Percentiles rank a stretch among this genome's conserved stretches.
Conservation (phyloP, 2,113 vertebrate genomes). For the Phaethon lepturus region DNA sequence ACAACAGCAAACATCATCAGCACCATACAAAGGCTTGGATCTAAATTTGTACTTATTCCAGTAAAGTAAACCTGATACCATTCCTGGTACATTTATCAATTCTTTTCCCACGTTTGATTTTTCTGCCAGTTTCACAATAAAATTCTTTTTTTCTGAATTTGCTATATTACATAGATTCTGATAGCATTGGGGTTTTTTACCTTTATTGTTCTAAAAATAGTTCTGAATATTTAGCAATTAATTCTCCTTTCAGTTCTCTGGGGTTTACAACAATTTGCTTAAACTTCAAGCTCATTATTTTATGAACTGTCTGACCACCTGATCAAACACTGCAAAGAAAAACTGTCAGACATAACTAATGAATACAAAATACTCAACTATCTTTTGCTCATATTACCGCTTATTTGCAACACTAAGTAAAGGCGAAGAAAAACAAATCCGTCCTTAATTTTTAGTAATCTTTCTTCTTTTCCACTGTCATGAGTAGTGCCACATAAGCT, state of each 20-base stretch:
- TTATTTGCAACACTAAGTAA: background rate
- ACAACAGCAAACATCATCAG: background rate
- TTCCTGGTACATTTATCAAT: background rate
- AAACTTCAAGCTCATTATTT: background rate
- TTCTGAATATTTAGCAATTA: background rate
- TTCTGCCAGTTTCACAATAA: background rate
- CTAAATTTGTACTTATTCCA: background rate
- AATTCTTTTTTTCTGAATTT: background rate
- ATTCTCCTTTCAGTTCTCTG: background rate
- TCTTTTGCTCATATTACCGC: background rate
- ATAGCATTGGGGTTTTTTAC: accelerated
- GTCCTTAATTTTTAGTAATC: background rate
- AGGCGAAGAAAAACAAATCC: background rate
- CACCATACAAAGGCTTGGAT: background rate
- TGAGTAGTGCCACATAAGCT: background rate
- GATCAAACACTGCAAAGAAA: background rate
- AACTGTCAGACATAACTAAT: background rate
- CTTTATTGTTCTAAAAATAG: background rate
- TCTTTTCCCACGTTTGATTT: background rate
- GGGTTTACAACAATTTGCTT: background rate
- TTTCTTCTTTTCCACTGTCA: background rate
- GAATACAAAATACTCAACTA: background rate
- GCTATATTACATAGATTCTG: background rate
- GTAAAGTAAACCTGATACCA: background rate
- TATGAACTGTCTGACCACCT: background rate